Conservation (phyloP, 1,140 invertebrate genomes). For the Scaptomyza pallida region DNA sequence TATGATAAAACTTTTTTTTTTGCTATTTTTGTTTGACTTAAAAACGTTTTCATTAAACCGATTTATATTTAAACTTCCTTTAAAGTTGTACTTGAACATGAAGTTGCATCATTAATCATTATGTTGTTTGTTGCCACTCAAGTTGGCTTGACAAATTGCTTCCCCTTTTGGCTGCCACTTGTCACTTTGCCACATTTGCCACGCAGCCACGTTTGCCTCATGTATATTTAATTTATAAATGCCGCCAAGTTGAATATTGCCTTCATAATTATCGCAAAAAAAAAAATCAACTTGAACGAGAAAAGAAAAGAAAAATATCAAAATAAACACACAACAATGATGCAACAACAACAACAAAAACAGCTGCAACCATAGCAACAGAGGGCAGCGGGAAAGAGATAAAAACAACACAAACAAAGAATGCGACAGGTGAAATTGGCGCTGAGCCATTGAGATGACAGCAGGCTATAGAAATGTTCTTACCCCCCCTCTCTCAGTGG, state of each 20-base stretch:
- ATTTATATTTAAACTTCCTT: too few species aligned
- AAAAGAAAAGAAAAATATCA: slow-evolving; percentile 25
- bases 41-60: not conserved
- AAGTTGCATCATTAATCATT: not conserved
- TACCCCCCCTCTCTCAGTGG: not conserved
- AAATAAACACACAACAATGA: slow-evolving; percentile 24
- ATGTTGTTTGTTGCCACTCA: not conserved
- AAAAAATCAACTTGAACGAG: slow-evolving; percentile 29
- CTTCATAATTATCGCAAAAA: slow-evolving; percentile 33
- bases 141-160: slow-evolving; percentile 14
- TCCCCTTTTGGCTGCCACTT: not conserved
- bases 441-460: slow-evolving; percentile 35
- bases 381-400: not conserved
- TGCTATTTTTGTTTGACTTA: not conserved
- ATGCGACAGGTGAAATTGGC: slow-evolving; percentile 52
- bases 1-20: not conserved
- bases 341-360: slow-evolving; percentile 1
- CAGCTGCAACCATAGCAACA: slow-evolving; percentile 32
- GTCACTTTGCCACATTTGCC: slow-evolving; percentile 3
- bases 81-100: not conserved
- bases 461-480: not conserved
- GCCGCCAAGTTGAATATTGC: slow-evolving; percentile 9
- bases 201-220: slow-evolving; percentile 2
- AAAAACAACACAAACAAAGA: slow-evolving; percentile 5
- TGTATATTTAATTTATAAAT: slow-evolving; percentile 14